Base-by-base conservation (phyloP, 2,888 invertebrate species). In the Phengaris alcon region DNA sequence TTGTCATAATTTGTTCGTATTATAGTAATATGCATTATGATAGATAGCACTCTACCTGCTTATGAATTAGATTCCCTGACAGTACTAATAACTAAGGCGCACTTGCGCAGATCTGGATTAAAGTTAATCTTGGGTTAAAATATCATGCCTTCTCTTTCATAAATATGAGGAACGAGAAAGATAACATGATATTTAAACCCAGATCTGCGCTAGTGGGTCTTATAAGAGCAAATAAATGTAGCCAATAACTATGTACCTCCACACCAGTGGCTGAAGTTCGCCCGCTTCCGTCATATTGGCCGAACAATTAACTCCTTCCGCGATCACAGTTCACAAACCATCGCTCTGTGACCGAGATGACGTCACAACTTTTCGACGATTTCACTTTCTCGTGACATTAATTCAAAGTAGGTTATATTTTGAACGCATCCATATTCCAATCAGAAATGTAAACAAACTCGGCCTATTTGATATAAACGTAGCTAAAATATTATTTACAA, bases 251-350 rank as follows among this genome's bases (percentile, higher is more conserved):
- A 46, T 46, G 52, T 64, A 64, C 64, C 35, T 64, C 64, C 12
- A 6, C 35, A 64, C 44, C 12, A 64, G 64, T 35, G 64, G 64
- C 64, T 64, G 64, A 44, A 64, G 35, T 64, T 35, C 64, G 64
- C 35, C 35, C 10, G 44, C 48, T 12, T 86, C 88, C 81, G 83
- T 76, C 88, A 89, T 89, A 77, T 80, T 81, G 77, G 76, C 77
- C 76, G 74, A 77, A 77, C 75, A 78, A 78, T 76, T 77, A 76
- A 77, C 77, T 75, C 76, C 76, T 77, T 77, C 52, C 76, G 64
- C 35, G 77, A 74, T 76, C 68, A 77, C 77, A 77, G 75, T 75
- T 64, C 64, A 64, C 59, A 77, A 78, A 76, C 76, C 75, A 77
- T 77, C 75, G 76, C 76, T 54, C 52, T 35, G 76, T 74, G 79